Conservation (phyloP, 2,797 vertebrate genomes). For the Sphenopsis melanotis region DNA sequence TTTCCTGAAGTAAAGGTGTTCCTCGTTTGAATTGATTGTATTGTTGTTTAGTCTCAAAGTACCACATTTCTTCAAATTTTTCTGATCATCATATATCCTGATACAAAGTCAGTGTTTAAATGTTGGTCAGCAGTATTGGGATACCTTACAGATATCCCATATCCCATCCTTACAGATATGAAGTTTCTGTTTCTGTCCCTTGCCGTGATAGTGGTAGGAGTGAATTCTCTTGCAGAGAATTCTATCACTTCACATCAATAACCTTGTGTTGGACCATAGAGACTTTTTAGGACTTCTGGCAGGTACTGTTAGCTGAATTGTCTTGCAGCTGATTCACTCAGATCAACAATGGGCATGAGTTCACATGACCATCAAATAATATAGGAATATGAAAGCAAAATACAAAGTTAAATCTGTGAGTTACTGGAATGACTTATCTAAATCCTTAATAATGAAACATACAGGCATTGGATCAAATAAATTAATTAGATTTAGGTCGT, state of each 20-base stretch:
- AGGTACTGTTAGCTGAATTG: neutral
- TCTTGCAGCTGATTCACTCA: neutral
- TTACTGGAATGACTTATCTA: neutral
- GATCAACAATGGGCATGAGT: neutral
- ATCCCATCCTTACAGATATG: too few species aligned
- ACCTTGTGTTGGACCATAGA: neutral
- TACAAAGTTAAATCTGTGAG: neutral
- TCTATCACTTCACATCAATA: neutral
- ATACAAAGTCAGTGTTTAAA: neutral
- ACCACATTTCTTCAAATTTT: rapidly evolving
- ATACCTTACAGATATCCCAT: neutral
- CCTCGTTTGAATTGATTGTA: neutral
- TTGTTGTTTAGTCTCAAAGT: neutral
- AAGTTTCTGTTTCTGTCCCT: neutral
- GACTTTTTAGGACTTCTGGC: neutral
- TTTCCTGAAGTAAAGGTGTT: neutral
- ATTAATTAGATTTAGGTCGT: neutral
- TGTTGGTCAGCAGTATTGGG: neutral
- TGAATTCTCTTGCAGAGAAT: neutral
- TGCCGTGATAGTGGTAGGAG: neutral
- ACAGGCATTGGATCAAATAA: neutral
- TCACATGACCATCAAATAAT: neutral
- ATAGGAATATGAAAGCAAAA: neutral
- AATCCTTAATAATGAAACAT: neutral
- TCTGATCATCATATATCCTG: neutral